Conservation (phyloP, 53 echinoderm and acorn worm species). For the Hippasteria phrygiana region DNA sequence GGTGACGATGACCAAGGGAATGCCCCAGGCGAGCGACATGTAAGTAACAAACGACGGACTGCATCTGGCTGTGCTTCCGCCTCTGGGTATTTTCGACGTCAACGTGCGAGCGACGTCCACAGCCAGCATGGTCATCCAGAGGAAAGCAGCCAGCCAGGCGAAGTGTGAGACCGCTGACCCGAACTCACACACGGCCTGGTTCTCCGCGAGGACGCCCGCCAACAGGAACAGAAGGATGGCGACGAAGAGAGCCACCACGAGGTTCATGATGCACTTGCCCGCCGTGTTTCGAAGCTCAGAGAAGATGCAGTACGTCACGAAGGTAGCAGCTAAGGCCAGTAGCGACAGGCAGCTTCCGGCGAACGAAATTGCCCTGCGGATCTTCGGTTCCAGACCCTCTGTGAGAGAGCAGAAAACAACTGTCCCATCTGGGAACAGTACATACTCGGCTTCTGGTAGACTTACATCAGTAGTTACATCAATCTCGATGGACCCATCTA, state of each 20-base stretch:
- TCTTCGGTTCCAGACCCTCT: conserved; percentile 15
- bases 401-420: background rate
- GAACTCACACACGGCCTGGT: background rate
- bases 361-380: conserved; percentile 13
- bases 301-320: conserved; percentile 57
- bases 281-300: conserved; percentile 18
- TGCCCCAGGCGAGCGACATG: no score
- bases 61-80: no score
- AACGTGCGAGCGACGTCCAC: conserved; percentile 29
- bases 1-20: no score
- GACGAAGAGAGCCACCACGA: conserved; percentile 49
- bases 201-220: conserved; percentile 2
- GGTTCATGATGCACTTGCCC: conserved; percentile 64
- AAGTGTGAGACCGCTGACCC: conserved; percentile 33
- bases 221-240: conserved; percentile 44
- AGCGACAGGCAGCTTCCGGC: conserved; percentile 32
- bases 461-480: background rate
- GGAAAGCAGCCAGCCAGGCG: conserved; percentile 57
- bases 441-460: background rate
- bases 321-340: conserved; percentile 24
- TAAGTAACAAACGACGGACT: no score
- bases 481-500: no score
- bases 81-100: background rate
- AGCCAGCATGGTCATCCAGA: conserved; percentile 48
- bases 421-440: background rate